phyloP scores from a whole-genome alignment of 2,797 vertebrate species.

The Bradypodion ventrale region DNA sequence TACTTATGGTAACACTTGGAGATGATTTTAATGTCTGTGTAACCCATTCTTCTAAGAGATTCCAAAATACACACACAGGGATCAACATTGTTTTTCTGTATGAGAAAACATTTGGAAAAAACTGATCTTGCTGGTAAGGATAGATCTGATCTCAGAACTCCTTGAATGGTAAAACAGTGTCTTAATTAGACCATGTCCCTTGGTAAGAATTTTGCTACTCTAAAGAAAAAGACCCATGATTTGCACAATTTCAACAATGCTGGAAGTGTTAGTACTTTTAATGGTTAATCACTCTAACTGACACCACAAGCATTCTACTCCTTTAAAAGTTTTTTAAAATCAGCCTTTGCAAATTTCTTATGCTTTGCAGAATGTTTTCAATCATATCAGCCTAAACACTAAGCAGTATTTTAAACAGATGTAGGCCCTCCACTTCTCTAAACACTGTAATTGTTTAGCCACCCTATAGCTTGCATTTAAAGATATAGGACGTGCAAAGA shows the following conservation, averaged over 20 bases:
- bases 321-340: conserved; percentile 21
- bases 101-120: neutral
- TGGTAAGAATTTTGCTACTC: neutral
- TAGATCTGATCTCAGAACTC: neutral
- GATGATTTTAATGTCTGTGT: neutral
- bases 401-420: conserved; percentile 76
- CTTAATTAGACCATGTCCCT: neutral
- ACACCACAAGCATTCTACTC: conserved; percentile 17
- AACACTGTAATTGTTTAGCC: conserved; percentile 78
- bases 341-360: conserved; percentile 61
- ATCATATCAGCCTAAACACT: conserved; percentile 73
- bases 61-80: neutral
- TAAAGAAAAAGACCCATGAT: conserved; percentile 28
- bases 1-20: neutral
- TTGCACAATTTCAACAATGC: neutral
- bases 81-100: neutral
- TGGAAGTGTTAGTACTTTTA: conserved; percentile 48
- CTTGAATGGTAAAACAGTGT: neutral
- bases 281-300: conserved; percentile 41
- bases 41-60: no score
- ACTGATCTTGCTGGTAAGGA: neutral
- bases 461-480: conserved; percentile 65
- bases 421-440: conserved; percentile 75
- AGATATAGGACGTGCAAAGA: conserved; percentile 66
- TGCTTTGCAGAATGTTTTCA: conserved; percentile 72